A percentile compares a stretch with the other conserved stretches of the same genome.
Conservation (phyloP, 1,140 invertebrate species). For the Steinernema feltiae region DNA sequence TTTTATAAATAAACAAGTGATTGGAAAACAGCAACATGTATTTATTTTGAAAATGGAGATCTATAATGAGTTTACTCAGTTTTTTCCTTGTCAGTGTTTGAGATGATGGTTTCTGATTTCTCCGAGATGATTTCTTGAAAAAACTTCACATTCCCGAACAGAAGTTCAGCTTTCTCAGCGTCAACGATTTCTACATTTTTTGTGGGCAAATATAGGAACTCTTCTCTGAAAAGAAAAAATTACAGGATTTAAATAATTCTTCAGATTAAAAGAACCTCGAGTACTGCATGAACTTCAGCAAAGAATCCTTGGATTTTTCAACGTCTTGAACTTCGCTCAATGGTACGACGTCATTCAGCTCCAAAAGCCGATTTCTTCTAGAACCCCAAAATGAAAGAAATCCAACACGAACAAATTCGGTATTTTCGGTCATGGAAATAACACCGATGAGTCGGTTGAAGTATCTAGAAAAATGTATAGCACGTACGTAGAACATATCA, state of each 20-base stretch:
- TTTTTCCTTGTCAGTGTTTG: not conserved
- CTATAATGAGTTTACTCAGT: not conserved
- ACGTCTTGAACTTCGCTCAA: not conserved
- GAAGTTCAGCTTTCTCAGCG: constrained; percentile 16
- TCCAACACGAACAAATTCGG: constrained; percentile 18
- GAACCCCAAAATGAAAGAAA: constrained; percentile 21
- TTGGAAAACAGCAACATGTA: not conserved
- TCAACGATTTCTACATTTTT: constrained; percentile 19
- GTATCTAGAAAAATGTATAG: too few species aligned
- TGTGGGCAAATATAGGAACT: constrained; percentile 16
- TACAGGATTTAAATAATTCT: constrained; percentile 1
- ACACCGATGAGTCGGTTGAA: constrained; percentile 20
- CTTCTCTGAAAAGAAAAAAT: constrained; percentile 18
- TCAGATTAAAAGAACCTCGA: not conserved
- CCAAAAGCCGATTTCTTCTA: not conserved
- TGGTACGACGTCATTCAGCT: not conserved
- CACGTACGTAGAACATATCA: too few species aligned
- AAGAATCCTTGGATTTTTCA: not conserved
- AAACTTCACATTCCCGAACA: constrained; percentile 9
- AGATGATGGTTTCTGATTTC: too few species aligned
- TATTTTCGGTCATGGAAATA: constrained; percentile 19
- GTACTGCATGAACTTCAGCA: constrained; percentile 14
- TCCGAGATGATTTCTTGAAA: not conserved
- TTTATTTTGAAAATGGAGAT: not conserved
- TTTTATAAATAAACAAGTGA: too few species aligned